A percentile compares a stretch with the other conserved stretches of the same genome.
These are phyloP conservation scores for Sesia apiformis DNA, from an alignment of 2,888 invertebrate species.

Conservation along the genomic window DNA sequence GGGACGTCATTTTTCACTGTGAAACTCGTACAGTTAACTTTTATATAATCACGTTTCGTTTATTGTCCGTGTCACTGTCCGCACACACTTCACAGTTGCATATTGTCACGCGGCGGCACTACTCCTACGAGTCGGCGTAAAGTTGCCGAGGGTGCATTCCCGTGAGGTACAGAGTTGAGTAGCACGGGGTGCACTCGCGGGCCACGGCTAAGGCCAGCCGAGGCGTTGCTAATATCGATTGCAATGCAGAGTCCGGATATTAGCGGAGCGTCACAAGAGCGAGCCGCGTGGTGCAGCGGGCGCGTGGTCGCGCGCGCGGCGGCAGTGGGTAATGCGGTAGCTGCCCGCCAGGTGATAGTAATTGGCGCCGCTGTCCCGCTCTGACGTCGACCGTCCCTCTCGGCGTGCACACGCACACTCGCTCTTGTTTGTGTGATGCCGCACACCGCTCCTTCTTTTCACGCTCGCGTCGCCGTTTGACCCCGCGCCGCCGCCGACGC, in stretches of 20 bases:
- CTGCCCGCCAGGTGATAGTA: slow-evolving; percentile 77
- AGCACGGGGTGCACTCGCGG: slow-evolving; percentile 41
- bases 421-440: slow-evolving; percentile 47
- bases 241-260: slow-evolving; percentile 39
- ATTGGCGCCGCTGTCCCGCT: slow-evolving; percentile 75
- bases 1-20: slow-evolving; percentile 67
- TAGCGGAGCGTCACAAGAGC: slow-evolving; percentile 43
- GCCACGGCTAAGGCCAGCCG: slow-evolving; percentile 29
- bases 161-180: slow-evolving; percentile 18
- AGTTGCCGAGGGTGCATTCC: slow-evolving; percentile 27
- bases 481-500: slow-evolving; percentile 72
- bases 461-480: slow-evolving; percentile 73
- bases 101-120: slow-evolving; percentile 36
- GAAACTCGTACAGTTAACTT: slow-evolving; percentile 35
- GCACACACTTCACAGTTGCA: slow-evolving; percentile 69
- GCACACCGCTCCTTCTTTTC: slow-evolving; percentile 71
- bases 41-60: slow-evolving; percentile 40
- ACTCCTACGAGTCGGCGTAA: slow-evolving; percentile 21
- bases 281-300: slow-evolving; percentile 67
- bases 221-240: slow-evolving; percentile 49
- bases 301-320: slow-evolving; percentile 76
- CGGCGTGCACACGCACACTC: slow-evolving; percentile 64
- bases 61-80: slow-evolving; percentile 52
- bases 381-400: slow-evolving; percentile 68
- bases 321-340: slow-evolving; percentile 78